These are phyloP conservation scores for Macrobrachium nipponense DNA, from an alignment of 1,140 invertebrate genomes.

Conservation along the genomic window DNA sequence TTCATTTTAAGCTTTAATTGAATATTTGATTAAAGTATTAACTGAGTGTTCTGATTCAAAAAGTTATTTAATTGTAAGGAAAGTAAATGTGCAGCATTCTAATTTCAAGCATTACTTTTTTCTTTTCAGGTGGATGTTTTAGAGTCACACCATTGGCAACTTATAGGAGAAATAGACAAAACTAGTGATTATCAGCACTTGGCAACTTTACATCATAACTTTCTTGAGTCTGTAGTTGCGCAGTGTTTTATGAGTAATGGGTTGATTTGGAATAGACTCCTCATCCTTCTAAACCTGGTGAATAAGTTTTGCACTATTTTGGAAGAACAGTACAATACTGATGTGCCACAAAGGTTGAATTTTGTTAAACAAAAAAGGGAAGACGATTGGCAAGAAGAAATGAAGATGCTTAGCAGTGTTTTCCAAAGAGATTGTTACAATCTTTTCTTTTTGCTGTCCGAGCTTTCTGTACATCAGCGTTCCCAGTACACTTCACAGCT, in stretches of 20 bases:
- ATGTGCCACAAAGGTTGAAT: too few relatives aligned
- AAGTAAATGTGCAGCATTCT: neutral
- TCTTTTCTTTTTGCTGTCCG: too few relatives aligned
- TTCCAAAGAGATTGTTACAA: too few relatives aligned
- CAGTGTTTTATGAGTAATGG: constrained; percentile 33
- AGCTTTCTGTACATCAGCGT: too few relatives aligned
- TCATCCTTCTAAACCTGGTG: constrained; percentile 23
- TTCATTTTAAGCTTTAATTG: too few relatives aligned
- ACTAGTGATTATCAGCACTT: constrained; percentile 40
- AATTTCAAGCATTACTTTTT: neutral
- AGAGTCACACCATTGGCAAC: constrained; percentile 30
- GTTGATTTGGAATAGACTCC: constrained; percentile 34
- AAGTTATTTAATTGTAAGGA: neutral
- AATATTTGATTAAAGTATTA: too few relatives aligned
- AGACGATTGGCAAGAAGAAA: too few relatives aligned
- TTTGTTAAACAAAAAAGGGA: too few relatives aligned
- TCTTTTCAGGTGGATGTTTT: constrained; percentile 32
- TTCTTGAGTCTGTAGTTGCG: constrained; percentile 3
- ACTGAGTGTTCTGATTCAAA: too few relatives aligned
- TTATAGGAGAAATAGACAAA: constrained; percentile 24
- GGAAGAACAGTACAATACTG: neutral
- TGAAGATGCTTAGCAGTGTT: too few relatives aligned
- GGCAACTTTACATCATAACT: constrained; percentile 6
- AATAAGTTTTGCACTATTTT: constrained; percentile 27
- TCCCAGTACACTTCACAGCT: too few relatives aligned